Evolutionary conservation across 2,797 vertebrate species (phyloP), one percentile per base, ranked within the genome.

Genomic region (Enteromius afrohamiltoni): DNA sequence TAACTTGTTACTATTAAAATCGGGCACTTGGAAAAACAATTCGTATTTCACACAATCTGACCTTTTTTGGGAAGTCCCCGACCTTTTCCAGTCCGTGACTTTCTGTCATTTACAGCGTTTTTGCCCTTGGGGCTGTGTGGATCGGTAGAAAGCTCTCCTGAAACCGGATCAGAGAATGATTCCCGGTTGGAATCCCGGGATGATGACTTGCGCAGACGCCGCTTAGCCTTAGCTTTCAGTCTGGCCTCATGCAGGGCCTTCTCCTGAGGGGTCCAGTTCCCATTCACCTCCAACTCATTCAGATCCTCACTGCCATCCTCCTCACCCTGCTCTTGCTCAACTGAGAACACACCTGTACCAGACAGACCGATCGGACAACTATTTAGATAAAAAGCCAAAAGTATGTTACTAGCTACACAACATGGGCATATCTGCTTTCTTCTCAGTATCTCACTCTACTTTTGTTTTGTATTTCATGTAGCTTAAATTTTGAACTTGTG

Each of bases 21-120:
- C 5, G 4, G 10, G 13, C 40, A 17, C 21, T 67, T 37, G 42
- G 42, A 79, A 74, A 21, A 53, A 74, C 1, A 34, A 31, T 5
- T 29, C 1, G 10, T 34, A 49, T 76, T 67, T 31, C 14, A 45
- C 10, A 45, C 11, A 45, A 34, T 31, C 31, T 8, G 65, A 97
- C 96, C 96, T 95, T 97, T 97, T 84, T 97, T 97, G 53, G 96
- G 96, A 70, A 97, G 93, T 13, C 96, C 96, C 6, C 96, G 89
- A 53, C 96, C 96, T 89, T 96, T 97, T 74, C 96, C 96, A 3
- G 92, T 92, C 80, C 96, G 93, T 53, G 96, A 97, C 85, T 94
- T 94, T 87, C 96, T 93, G 93, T 96, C 96, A 0, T 92, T 94
- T 85, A 86, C 87, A 76, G 89, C 88, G 37, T 87, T 84, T 84